Evolutionary conservation across 1,140 invertebrate genomes (phyloP), one percentile per base, ranked within the genome.

Genomic region (Melitaea cinxia): DNA sequence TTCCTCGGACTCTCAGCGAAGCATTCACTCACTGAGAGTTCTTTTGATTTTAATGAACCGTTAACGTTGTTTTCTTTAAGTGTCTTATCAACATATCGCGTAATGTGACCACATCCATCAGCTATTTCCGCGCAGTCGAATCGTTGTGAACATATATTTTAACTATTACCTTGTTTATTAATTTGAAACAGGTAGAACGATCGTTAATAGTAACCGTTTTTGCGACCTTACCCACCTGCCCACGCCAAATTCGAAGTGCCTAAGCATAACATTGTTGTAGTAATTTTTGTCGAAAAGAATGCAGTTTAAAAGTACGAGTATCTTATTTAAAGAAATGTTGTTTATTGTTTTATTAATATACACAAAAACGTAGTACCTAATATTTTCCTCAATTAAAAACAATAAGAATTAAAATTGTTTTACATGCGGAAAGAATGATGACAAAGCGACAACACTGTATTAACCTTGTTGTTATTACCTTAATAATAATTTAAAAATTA

Each of bases 21-120:
- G 77, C 78, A 77, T 78, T 85, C 79, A 79, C 77, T 80, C 75
- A 67, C 66, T 64, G 65, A 61, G 70, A 71, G 69, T 75, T 87
- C 81, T 88, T 86, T 89, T 80, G 83, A 81, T 91, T 89, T 88
- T 84, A 87, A 87, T 91, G 84, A 91, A 91, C 88, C 86, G 86
- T 89, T 89, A 87, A 87, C 77, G 78, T 77, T 81, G 74, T 85
- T 84, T 77, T 80, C 75, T 78, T 73, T 71, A 64, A 77, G 75
- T 82, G 78, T 78, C 81, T 82, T 83, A 87, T 87, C 82, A 75
- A 68, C 70, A 65, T 76, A 82, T 77, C 82, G 75, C 76, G 79
- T 81, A 85, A 83, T 73, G 64, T 62, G 65, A 55, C 67, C 68
- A 64, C 72, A 80, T 76, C 78, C 61, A 23, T 39, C 15, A 54